Base-by-base conservation (phyloP, 2,113 vertebrate genomes). In the Neogobius melanostomus region DNA sequence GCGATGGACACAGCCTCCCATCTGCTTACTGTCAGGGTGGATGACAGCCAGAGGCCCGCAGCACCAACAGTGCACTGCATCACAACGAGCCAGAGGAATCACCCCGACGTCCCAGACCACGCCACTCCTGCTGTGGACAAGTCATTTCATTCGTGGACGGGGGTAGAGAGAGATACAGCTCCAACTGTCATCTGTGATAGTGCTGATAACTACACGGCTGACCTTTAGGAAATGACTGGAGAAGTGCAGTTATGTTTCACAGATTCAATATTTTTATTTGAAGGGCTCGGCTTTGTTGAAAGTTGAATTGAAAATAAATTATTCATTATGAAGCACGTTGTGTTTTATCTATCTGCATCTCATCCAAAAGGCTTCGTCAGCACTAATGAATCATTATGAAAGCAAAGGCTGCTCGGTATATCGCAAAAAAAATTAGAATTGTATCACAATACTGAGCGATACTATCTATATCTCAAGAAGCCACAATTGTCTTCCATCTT, bases 1-100 rank as follows among this genome's bases (percentile, higher is more conserved):
- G 43, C 17, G 53, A 54, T 0, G 8, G 79, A 81, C 66, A 50
- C 63, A 71, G 68, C 63, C 73, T 87, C 69, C 71, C 81, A 68
- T 82, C 82, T 85, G 78, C 74, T 77, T 49, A 47, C 48, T 77
- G 78, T 85, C 72, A 68, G 7, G 11, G 64, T 48, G 54, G 74
- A 71, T 65, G 72, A 81, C 69, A 82, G 83, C 75, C 66, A 5
- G 61, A 42, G 75, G 51, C 59, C 52, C 11, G 51, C 45, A 51
- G 62, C 69, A 54, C 64, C 28, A 16, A 11, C 60, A 51, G 44
- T 3, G 28, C 61, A 61, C 54, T 44, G 59, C 70, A 64, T 60
- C 50, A 45, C 28, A 66, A 44, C 50, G 51, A 15, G 46, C 53
- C 47, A 59, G 54, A 15, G 12, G 64, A 44, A 43, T 14, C 12